Evolutionary conservation across 2,797 vertebrate species (phyloP), one percentile per base, ranked within the genome.

Genomic region (Cyclura pinguis): DNA sequence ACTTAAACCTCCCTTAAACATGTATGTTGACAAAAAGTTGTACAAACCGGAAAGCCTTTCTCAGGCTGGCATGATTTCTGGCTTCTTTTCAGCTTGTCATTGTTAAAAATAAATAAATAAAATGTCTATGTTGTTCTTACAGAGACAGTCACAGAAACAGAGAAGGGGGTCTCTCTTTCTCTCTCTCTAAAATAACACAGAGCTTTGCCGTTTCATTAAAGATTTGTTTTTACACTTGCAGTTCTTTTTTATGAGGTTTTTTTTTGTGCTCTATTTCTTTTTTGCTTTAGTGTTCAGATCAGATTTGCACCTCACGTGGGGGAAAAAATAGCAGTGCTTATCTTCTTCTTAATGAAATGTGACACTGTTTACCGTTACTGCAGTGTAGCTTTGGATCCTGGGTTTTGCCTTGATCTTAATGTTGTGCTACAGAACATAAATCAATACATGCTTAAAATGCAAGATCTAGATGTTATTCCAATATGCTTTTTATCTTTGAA

Each of bases 1-100:
- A 95, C 92, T 90, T 92, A 93, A 96, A 95, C 96, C 93, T 94
- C 92, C 95, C 90, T 77, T 92, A 93, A 96, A 93, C 91, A 85
- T 94, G 72, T 88, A 90, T 87, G 85, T 94, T 95, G 59, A 88
- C 82, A 88, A 95, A 94, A 94, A 94, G 27, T 84, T 83, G 92
- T 55, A 81, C 67, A 95, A 93, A 83, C 72, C 50, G 32, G 91
- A 94, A 91, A 96, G 62, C 67, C 86, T 86, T 2, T 47, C 87
- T 57, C 80, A 27, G 16, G 22, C 72, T 20, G 42, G n/a, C 80
- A 90, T 72, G 87, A 62, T 93, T 95, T 91, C 94, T 93, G 42
- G 89, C 89, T 27, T 81, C 80, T 95, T 91, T 84, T 42, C 35
- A 90, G 47, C 73, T 4, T 89, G 94, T 89, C 95, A 93, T 93